Conservation (phyloP, 2,113 vertebrate genomes). For the Xenotilapia caudafasciata region DNA sequence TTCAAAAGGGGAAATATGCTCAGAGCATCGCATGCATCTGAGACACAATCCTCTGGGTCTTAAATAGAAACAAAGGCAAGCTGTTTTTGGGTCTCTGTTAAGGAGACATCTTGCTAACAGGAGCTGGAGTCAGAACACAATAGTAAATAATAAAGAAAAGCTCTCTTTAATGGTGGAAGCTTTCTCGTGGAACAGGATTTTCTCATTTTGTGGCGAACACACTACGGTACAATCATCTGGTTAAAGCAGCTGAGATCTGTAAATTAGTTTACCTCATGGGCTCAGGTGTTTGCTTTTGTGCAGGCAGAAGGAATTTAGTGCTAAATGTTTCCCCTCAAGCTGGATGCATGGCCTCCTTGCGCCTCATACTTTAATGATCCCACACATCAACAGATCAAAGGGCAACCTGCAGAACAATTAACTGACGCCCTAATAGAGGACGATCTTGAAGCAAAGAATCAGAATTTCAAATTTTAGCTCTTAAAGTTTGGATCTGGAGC, state of each 20-base stretch:
- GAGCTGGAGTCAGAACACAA: background rate
- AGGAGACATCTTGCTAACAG: constrained; percentile 15
- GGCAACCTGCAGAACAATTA: background rate
- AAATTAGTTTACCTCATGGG: constrained; percentile 29
- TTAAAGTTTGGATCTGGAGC: background rate
- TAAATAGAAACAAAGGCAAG: constrained; percentile 33
- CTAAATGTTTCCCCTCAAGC: constrained; percentile 13
- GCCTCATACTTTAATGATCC: background rate
- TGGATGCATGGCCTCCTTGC: background rate
- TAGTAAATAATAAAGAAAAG: background rate
- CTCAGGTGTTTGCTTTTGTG: constrained; percentile 37
- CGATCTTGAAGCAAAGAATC: background rate
- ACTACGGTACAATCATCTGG: constrained; percentile 1
- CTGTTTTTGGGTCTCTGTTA: constrained; percentile 29
- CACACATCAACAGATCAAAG: background rate
- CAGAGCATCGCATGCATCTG: constrained; percentile 7
- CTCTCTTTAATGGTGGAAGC: background rate
- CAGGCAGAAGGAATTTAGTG: background rate
- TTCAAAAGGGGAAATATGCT: background rate
- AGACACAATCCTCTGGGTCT: constrained; percentile 13
- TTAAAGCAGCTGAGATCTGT: constrained; percentile 10
- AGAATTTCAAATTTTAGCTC: background rate
- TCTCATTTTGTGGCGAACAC: constrained; percentile 17
- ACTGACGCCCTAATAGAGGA: background rate
- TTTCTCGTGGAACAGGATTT: background rate